Percentiles rank a stretch among this genome's conserved stretches.
phyloP scores from a whole-genome alignment of 2,797 vertebrate genomes.

The Myiothlypis coronata region DNA sequence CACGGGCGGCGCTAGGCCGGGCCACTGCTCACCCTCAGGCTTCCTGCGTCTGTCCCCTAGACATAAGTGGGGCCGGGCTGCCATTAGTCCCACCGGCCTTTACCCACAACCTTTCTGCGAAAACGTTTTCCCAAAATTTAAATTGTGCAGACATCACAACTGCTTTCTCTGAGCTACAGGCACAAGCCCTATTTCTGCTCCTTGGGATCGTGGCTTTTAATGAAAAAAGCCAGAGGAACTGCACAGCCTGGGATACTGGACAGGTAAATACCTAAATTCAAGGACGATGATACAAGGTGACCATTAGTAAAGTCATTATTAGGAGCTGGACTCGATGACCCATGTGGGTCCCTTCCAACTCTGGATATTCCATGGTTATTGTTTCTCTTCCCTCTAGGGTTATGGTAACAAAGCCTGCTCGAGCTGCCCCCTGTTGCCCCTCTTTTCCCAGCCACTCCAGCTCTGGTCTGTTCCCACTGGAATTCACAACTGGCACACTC shows the following conservation, averaged over 20 bases:
- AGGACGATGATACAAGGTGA: not conserved
- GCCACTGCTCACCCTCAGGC: rapidly evolving
- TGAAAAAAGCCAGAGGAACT: not conserved
- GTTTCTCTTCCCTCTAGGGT: not conserved
- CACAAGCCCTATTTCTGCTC: not conserved
- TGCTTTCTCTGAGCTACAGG: not conserved
- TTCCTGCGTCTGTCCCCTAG: not conserved
- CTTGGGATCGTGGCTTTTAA: not conserved
- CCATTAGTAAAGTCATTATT: not conserved
- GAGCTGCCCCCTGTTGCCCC: not conserved
- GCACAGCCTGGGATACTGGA: not conserved
- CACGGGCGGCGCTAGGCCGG: not conserved
- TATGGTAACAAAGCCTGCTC: not conserved
- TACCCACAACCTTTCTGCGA: not conserved
- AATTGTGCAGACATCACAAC: too few species aligned
- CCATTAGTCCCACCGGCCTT: not conserved
- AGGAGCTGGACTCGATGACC: not conserved
- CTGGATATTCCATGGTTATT: not conserved
- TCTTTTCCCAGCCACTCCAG: not conserved
- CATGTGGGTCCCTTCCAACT: not conserved
- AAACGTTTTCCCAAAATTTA: not conserved
- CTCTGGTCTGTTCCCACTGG: not conserved
- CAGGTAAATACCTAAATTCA: not conserved
- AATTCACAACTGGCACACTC: not conserved
- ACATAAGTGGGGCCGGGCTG: rapidly evolving